Conservation (phyloP, 92 coral and sea anemone species). For the Heliopora coerulea region DNA sequence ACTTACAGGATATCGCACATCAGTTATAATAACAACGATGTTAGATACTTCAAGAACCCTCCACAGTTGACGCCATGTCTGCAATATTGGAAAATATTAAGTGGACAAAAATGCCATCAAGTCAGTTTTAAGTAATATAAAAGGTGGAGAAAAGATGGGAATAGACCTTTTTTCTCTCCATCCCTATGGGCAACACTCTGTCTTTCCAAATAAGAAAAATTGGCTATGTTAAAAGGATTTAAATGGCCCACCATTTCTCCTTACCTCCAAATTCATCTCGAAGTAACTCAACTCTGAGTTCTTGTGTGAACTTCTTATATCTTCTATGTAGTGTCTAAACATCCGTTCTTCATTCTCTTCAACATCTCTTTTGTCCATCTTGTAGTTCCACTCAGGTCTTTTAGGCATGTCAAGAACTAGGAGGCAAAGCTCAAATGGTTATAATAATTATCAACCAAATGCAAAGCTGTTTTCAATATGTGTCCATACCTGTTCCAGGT, state of each 20-base stretch:
- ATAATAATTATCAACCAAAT: too few species aligned
- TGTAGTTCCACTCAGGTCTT: slow-evolving; percentile 85
- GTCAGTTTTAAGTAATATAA: too few species aligned
- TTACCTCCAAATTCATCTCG: slow-evolving; percentile 94
- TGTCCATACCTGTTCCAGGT: slow-evolving; percentile 82
- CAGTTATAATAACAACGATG: slow-evolving; percentile 77
- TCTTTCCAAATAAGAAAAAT: too few species aligned
- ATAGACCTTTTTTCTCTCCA: too few species aligned
- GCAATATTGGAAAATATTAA: not conserved
- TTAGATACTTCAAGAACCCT: slow-evolving; percentile 91
- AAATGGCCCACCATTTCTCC: too few species aligned
- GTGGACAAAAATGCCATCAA: too few species aligned
- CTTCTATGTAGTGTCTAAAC: slow-evolving; percentile 70
- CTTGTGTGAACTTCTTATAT: slow-evolving; percentile 59
- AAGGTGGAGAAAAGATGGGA: too few species aligned
- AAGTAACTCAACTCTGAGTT: slow-evolving; percentile 82
- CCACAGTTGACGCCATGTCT: slow-evolving; percentile 99
- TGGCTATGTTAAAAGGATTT: too few species aligned
- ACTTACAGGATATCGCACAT: slow-evolving; percentile 89
- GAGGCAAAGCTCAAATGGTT: not conserved
- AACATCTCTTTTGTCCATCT: slow-evolving; percentile 82
- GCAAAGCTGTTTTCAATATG: not conserved
- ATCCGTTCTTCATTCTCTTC: slow-evolving; percentile 71
- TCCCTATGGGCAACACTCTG: too few species aligned
- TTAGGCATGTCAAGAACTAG: slow-evolving; percentile 91